phyloP scores from a whole-genome alignment of 2,888 invertebrate species.

The Ramazzottius varieornatus region DNA sequence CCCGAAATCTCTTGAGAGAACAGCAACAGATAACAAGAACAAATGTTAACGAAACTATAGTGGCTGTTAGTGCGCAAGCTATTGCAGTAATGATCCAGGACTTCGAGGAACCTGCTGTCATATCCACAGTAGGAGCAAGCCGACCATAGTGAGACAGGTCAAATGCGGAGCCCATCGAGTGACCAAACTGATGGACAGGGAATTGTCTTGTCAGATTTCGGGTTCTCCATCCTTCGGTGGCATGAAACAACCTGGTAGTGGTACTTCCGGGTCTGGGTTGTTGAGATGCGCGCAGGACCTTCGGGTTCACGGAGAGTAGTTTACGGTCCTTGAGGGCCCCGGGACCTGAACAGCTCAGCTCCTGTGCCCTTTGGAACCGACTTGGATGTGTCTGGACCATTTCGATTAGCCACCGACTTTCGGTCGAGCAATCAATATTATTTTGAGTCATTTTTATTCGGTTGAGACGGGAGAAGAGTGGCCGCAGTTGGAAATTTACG shows the following conservation, averaged over 20 bases:
- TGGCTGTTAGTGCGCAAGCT: background rate
- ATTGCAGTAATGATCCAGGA: background rate
- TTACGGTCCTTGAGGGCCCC: background rate
- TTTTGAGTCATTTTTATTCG: background rate
- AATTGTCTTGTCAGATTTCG: background rate
- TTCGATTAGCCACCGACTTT: background rate
- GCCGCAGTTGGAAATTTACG: background rate
- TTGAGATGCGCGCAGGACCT: background rate
- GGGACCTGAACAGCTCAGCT: background rate
- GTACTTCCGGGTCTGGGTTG: background rate
- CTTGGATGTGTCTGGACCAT: background rate
- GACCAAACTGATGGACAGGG: too few species aligned
- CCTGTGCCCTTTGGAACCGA: background rate
- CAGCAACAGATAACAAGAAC: background rate
- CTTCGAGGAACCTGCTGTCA: background rate
- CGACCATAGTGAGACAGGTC: too few species aligned
- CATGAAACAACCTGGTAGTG: background rate
- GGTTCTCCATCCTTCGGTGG: background rate
- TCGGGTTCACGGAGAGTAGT: background rate
- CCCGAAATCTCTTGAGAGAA: background rate
- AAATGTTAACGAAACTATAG: background rate
- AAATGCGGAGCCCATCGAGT: too few species aligned
- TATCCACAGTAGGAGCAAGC: background rate
- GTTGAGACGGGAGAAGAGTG: background rate
- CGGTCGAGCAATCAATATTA: background rate